These are phyloP conservation scores for Cyphomyrmex costatus DNA, from an alignment of 1,140 invertebrate species.

Conservation along the genomic window DNA sequence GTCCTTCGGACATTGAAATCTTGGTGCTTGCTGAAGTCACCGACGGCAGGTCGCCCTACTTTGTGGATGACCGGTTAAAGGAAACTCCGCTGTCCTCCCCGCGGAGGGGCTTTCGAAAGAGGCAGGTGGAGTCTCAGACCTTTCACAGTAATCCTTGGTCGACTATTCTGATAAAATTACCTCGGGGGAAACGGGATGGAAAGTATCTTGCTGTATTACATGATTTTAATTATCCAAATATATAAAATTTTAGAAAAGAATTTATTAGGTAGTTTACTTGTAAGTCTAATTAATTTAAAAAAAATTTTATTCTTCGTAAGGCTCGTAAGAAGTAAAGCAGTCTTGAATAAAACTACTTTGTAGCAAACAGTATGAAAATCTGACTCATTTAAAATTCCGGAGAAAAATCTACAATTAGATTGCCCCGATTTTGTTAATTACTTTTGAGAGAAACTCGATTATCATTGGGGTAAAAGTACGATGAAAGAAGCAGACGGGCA, in stretches of 20 bases:
- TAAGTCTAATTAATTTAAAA: background rate
- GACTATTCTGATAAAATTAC: conserved; percentile 7
- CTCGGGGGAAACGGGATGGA: background rate
- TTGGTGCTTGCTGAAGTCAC: conserved; percentile 12
- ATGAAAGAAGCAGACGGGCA: background rate
- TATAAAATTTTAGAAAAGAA: background rate
- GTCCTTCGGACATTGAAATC: conserved; percentile 50
- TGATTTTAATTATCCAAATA: background rate
- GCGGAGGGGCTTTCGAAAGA: conserved; percentile 32
- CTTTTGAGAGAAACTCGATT: conserved; percentile 35
- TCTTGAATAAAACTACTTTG: background rate
- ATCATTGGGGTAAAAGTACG: conserved; percentile 7
- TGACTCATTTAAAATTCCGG: background rate
- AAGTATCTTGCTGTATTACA: background rate
- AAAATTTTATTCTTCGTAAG: background rate
- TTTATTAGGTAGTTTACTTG: background rate
- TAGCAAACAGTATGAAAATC: background rate
- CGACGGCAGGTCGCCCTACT: conserved; percentile 41
- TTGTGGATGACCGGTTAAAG: conserved; percentile 47
- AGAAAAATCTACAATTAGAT: conserved; percentile 4
- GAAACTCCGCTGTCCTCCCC: conserved; percentile 34
- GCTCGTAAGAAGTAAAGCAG: background rate
- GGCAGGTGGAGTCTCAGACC: conserved; percentile 48
- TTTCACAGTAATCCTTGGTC: conserved; percentile 43
- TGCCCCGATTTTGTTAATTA: conserved; percentile 33